Base-by-base conservation (phyloP, 2,113 vertebrate genomes). In the Chlorodrepanis virens region DNA sequence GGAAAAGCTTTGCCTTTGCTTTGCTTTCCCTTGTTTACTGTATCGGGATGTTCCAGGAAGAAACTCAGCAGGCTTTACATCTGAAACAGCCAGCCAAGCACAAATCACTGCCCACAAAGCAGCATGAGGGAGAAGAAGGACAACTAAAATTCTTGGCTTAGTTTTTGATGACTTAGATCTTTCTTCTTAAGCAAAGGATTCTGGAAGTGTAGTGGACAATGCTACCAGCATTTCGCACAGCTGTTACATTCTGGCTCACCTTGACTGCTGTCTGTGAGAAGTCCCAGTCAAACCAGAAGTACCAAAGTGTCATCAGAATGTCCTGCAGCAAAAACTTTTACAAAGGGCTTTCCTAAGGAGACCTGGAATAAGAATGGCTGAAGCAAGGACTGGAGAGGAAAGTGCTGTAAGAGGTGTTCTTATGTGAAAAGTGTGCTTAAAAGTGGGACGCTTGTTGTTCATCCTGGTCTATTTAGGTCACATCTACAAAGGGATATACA, bases 11-110 rank as follows among this genome's bases (percentile, higher is more conserved):
- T 81, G 90, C 91, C 65, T 86, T 89, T 82, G 83, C 69, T 86
- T 95, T 95, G 83, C 67, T 87, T 96, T 97, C 89, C 89, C 96
- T 97, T 97, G 95, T 96, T 97, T 97, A 96, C 93, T 72, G 59
- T 84, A 93, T 93, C 3, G 0, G 87, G 91, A 94, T 95, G 75
- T 94, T 97, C 81, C 93, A 95, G 96, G 93, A 97, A 95, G 83
- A 97, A 92, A 47, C 71, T 60, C 90, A 75, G 94, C 74, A 76
- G 81, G 79, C 90, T 95, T 93, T 45, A 80, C 57, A 89, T 79
- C 63, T 79, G 78, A 92, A 24, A 23, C 50, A 68, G 49, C 61
- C 59, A 94, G 44, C 68, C 91, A 95, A 93, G 42, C 35, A 59
- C 57, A 86, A 79, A 95, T 70, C 45, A 67, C 27, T 54, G 64